phyloP scores from a whole-genome alignment of 2,113 vertebrate species.

The Corythaeola cristata region DNA sequence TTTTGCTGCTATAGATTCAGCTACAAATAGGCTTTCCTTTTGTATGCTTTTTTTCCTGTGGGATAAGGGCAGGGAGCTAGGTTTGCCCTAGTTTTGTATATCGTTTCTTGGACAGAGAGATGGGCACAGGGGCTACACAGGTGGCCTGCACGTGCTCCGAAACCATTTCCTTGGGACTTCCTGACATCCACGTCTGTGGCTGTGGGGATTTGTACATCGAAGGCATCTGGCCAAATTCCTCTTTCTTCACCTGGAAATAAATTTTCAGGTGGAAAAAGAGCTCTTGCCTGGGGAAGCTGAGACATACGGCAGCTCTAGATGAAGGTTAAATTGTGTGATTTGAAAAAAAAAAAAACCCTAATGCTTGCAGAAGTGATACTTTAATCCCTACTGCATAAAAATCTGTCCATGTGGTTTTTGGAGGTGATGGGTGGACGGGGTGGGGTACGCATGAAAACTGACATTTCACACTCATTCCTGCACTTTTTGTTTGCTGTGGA shows the following conservation, averaged over 20 bases:
- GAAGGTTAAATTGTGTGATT: background rate
- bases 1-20: background rate
- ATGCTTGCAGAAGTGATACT: background rate
- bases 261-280: background rate
- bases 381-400: background rate
- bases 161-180: background rate
- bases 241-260: background rate
- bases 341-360: background rate
- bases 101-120: background rate
- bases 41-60: background rate
- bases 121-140: background rate
- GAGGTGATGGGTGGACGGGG: no score
- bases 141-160: background rate
- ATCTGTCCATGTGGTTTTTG: background rate
- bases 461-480: background rate
- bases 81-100: background rate
- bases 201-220: background rate
- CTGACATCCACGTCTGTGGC: accelerated
- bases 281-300: background rate
- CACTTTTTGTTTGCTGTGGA: background rate
- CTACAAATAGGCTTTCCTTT: background rate
- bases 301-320: background rate
- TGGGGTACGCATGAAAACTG: background rate
- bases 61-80: background rate
- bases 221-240: background rate